Percentiles rank a stretch among this genome's conserved stretches.
Conservation (phyloP, 2,797 vertebrate genomes). For the Eulemur coronatus region DNA sequence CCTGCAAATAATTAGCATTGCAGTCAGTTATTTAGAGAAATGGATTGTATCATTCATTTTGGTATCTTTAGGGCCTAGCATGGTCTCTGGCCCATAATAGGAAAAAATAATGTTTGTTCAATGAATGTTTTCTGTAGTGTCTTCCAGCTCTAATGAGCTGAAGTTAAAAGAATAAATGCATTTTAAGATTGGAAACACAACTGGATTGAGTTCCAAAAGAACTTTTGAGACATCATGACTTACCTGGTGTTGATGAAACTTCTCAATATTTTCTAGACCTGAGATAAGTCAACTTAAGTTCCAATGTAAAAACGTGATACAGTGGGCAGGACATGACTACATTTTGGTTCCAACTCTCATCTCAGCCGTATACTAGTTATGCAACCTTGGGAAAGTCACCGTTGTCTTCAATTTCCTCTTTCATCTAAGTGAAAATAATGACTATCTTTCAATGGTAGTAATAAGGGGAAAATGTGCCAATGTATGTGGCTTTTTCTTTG, state of each 20-base stretch:
- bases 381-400: background rate
- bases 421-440: slow-evolving; percentile 20
- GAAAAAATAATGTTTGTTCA: background rate
- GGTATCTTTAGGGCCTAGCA: background rate
- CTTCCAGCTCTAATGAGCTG: background rate
- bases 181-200: background rate
- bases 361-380: background rate
- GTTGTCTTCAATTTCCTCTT: slow-evolving; percentile 14
- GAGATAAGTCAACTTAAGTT: background rate
- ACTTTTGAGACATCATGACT: background rate
- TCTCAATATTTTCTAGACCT: background rate
- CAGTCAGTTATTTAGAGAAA: background rate
- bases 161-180: background rate
- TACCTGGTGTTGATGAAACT: background rate
- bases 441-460: background rate
- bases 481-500: background rate
- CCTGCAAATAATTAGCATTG: background rate
- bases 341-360: background rate
- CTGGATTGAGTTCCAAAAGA: background rate
- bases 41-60: background rate
- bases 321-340: background rate
- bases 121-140: background rate
- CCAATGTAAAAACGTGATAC: background rate
- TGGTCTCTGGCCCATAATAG: background rate
- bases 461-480: background rate